phyloP scores from a whole-genome alignment of 2,797 vertebrate species.

The Pseudochirops corinnae region DNA sequence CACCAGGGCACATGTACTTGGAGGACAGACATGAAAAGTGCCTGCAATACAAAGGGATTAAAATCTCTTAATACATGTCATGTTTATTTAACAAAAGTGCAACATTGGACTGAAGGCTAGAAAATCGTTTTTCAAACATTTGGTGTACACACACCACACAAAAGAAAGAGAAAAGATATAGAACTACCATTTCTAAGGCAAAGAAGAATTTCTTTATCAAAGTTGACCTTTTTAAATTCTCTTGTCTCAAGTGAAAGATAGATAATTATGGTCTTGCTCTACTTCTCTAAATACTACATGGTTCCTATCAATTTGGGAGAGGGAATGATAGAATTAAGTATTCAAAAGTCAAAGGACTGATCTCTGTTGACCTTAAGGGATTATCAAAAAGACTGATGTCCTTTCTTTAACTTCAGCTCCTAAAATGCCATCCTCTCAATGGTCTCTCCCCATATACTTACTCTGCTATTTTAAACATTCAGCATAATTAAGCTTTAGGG shows the following conservation, averaged over 20 bases:
- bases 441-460: not conserved
- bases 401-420: not conserved
- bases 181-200: not conserved
- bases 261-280: constrained; percentile 14
- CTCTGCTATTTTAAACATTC: not conserved
- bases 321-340: not conserved
- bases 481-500: not conserved
- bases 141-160: not conserved
- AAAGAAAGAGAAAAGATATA: not conserved
- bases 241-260: not conserved
- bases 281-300: no score
- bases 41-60: constrained; percentile 85
- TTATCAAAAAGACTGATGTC: not conserved
- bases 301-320: not conserved
- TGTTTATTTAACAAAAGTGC: not conserved
- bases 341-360: not conserved
- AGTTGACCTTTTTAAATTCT: constrained; percentile 15
- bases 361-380: not conserved
- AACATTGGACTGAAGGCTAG: not conserved
- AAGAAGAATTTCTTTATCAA: not conserved
- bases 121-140: not conserved
- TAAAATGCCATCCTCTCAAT: not conserved
- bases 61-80: constrained; percentile 2
- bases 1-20: constrained; percentile 98
- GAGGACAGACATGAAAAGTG: constrained; percentile 98